Evolutionary conservation across 2,888 invertebrate species (phyloP), one percentile per base, ranked within the genome.

Genomic region (Clunio marinus): DNA sequence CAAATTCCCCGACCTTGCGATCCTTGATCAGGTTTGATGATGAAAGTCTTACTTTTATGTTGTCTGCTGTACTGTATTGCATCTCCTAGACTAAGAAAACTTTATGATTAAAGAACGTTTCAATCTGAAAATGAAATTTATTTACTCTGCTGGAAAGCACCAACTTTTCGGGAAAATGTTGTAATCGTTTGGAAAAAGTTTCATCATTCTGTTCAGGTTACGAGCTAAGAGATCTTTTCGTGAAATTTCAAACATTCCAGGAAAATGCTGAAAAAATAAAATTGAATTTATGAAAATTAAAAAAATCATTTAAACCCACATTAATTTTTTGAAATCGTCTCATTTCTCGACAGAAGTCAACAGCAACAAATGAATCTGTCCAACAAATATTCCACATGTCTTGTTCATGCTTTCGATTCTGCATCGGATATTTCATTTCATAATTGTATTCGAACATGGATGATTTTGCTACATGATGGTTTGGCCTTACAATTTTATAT

Each of bases 141-240:
- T 86, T 84, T 81, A 91, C 91, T 94, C 93, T 20, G 93, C 89
- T 25, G 96, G 95, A 72, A 96, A 83, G 77, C 93, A 91, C 94
- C 95, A 96, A 7, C 94, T 93, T 80, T 90, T 92, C 1, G 96
- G 95, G 76, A 93, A 95, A 76, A 95, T 91, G 75, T 89, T 90
- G 77, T 94, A 96, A 71, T 95, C 94, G 73, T 88, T 88, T 0
- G 94, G 93, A 77, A 91, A 95, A 69, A 91, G 81, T 77, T 91
- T 88, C 70, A 88, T 83, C 94, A 95, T 94, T 72, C 93, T 84
- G 77, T 92, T 94, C 70, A 96, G 82, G 79, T 96, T 95, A 69
- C 93, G 83, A 1, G 94, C 93, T 25, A 96, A 80, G 66, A 93
- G 80, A 80, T 95, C 95, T 78, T 96, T 96, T 71, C 94, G 82